A percentile compares a stretch with the other conserved stretches of the same genome.
phyloP scores from a whole-genome alignment of 2,888 invertebrate species.

The Tanypteryx hageni region DNA sequence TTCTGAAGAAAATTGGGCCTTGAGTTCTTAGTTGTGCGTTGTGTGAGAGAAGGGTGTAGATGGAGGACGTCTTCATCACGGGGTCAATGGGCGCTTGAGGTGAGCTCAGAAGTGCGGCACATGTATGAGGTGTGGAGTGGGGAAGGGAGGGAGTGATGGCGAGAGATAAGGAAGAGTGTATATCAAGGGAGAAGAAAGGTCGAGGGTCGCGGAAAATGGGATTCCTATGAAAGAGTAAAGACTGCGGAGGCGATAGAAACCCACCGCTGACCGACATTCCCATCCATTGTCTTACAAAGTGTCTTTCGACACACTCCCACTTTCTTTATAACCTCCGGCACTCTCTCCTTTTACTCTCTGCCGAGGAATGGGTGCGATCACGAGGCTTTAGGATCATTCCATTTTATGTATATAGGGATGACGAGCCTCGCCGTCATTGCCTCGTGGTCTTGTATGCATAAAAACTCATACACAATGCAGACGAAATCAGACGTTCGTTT shows the following conservation, averaged over 20 bases:
- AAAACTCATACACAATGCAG: no score
- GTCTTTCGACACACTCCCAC: not conserved
- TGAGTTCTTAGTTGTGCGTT: not conserved
- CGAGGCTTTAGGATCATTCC: no score
- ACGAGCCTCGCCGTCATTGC: no score
- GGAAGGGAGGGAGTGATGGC: not conserved
- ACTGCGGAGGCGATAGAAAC: conserved; percentile 21
- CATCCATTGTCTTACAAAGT: conserved; percentile 3
- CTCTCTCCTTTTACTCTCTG: not conserved
- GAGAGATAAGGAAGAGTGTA: not conserved
- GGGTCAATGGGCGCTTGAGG: not conserved
- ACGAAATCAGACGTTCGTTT: no score
- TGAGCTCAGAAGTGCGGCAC: not conserved
- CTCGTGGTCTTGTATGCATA: no score
- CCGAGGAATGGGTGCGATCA: no score
- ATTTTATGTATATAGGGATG: no score
- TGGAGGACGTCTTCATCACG: conserved; percentile 33
- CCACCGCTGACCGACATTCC: not conserved
- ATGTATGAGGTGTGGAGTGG: not conserved
- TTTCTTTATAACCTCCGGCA: not conserved
- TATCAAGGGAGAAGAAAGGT: not conserved
- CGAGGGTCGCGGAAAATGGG: not conserved
- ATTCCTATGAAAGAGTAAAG: not conserved
- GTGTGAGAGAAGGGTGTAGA: not conserved
- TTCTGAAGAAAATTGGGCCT: not conserved